Percentiles rank a stretch among this genome's conserved stretches.
Conservation (phyloP, 2,888 invertebrate genomes). For the Ochropleura plecta region DNA sequence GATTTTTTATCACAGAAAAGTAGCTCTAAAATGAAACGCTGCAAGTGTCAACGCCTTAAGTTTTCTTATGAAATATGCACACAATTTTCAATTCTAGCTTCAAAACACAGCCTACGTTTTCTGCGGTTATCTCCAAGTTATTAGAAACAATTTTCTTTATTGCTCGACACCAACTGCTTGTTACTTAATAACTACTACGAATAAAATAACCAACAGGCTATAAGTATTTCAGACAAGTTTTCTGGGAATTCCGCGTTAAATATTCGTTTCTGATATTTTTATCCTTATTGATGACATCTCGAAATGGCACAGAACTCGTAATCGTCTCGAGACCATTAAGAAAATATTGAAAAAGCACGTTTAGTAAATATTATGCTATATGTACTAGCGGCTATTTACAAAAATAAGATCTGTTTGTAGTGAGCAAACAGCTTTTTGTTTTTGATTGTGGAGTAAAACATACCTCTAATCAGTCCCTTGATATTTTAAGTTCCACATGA, state of each 20-base stretch:
- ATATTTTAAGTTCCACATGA: neutral
- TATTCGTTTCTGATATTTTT: slow-evolving; percentile 2
- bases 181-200: slow-evolving; percentile 31
- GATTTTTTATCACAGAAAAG: neutral
- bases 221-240: slow-evolving; percentile 15
- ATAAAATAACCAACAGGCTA: slow-evolving; percentile 4
- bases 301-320: slow-evolving; percentile 25
- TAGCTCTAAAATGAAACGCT: neutral
- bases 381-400: slow-evolving; percentile 23
- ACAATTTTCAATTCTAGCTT: slow-evolving; percentile 26
- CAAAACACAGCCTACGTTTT: slow-evolving; percentile 11
- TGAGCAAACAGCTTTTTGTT: slow-evolving; percentile 30
- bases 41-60: neutral
- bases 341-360: slow-evolving; percentile 43
- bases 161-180: slow-evolving; percentile 16
- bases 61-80: slow-evolving; percentile 8
- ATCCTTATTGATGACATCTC: slow-evolving; percentile 36
- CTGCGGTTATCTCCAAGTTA: slow-evolving; percentile 41
- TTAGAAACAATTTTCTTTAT: slow-evolving; percentile 42
- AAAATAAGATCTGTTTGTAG: slow-evolving; percentile 32
- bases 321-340: slow-evolving; percentile 21
- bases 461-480: neutral
- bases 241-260: slow-evolving; percentile 1
- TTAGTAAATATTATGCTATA: slow-evolving; percentile 44
- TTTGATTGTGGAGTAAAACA: neutral